These are phyloP conservation scores for Eupeodes corollae DNA, from an alignment of 1,140 invertebrate genomes.

Conservation along the genomic window DNA sequence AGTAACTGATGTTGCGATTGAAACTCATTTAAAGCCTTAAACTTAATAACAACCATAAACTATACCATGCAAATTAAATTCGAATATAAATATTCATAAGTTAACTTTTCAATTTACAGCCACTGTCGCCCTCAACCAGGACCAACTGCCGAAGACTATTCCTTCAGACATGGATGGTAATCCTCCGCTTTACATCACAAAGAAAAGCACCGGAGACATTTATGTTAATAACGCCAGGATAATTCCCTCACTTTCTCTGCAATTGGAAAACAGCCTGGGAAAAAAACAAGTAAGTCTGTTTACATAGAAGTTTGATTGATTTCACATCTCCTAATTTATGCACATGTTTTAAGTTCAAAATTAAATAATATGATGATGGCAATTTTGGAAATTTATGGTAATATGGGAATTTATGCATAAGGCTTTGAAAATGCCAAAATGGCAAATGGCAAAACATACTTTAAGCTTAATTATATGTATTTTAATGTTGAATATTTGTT, in stretches of 20 bases:
- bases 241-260: slow-evolving; percentile 52
- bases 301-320: too few relatives aligned
- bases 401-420: neutral
- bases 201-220: slow-evolving; percentile 52
- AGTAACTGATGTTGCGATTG: too few relatives aligned
- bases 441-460: too few relatives aligned
- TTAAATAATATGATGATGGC: too few relatives aligned
- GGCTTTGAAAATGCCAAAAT: too few relatives aligned
- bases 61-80: neutral
- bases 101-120: slow-evolving; percentile 42
- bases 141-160: slow-evolving; percentile 52
- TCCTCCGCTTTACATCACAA: slow-evolving; percentile 68
- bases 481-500: too few relatives aligned
- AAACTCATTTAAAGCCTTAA: too few relatives aligned
- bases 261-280: slow-evolving; percentile 43
- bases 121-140: slow-evolving; percentile 54
- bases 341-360: neutral
- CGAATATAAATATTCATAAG: slow-evolving; percentile 3
- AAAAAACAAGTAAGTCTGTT: slow-evolving; percentile 52
- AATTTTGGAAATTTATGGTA: neutral
- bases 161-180: slow-evolving; percentile 66
- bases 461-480: too few relatives aligned
- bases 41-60: too few relatives aligned
- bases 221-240: slow-evolving; percentile 74
- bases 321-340: too few relatives aligned